Base-by-base conservation (phyloP, 2,113 vertebrate species). In the Chauna torquata region DNA sequence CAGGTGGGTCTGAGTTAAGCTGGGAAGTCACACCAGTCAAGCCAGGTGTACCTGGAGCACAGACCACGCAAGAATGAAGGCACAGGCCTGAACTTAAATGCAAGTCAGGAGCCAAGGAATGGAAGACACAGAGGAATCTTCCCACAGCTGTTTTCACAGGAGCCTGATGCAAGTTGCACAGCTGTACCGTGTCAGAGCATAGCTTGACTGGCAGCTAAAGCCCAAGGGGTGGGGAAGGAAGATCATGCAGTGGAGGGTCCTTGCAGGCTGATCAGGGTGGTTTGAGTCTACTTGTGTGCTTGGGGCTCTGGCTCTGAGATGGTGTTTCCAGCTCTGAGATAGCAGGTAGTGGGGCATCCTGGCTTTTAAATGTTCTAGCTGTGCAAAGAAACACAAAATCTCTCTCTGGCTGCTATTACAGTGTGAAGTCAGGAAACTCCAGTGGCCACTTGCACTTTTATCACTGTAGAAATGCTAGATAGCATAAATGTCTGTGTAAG, bases 341-440 rank as follows among this genome's bases (percentile, higher is more conserved):
- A 68, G 42, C 72, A 3, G 59, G 82, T 50, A 36, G 81, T 6
- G 90, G 97, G 32, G 15, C 84, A 17, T 42, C 70, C 8, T 88
- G 86, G 55, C 40, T 98, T 68, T 59, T 97, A 89, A 79, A 80
- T 59, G 57, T 80, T 72, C 52, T 97, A 54, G 94, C 23, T 97
- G 45, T n/a, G 47, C 8, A 82, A 52, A 49, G 18, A 42, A 58
- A 5, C 27, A 38, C 36, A 57, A 82, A 92, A 88, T 96, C 4
- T 84, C 64, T 57, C 80, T 62, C 71, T 90, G 66, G 74, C n/a
- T 2, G 89, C 86, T 47, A 9, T 88, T 69, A 3, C 45, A 18
- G 75, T 68, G 19, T 98, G 96, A 97, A 66, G 98, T 90, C 70
- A 86, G 71, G 96, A 97, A 95, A 95, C 80, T 82, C 80, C 72